These are phyloP conservation scores for Platycercus adscitus DNA, from an alignment of 2,113 vertebrate genomes.

Conservation along the genomic window DNA sequence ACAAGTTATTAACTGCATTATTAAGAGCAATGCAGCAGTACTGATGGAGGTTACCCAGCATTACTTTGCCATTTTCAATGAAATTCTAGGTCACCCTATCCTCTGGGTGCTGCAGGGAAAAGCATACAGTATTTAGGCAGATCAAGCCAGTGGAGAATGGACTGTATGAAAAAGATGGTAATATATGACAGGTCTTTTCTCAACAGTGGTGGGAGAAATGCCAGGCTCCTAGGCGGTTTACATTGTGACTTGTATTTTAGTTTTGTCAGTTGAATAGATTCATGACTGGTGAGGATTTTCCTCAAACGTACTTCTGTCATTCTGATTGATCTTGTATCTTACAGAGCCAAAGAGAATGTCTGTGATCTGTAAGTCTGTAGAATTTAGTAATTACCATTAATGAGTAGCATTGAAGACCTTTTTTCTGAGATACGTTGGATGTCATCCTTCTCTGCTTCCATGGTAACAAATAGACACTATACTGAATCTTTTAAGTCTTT, in stretches of 20 bases:
- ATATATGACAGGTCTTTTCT: not conserved
- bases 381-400: not conserved
- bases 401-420: not conserved
- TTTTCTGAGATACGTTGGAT: not conserved
- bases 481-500: slow-evolving; percentile 13
- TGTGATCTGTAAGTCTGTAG: not conserved
- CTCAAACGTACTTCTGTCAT: not conserved
- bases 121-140: not conserved
- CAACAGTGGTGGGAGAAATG: not conserved
- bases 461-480: not conserved
- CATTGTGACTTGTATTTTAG: not conserved
- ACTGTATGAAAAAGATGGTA: not conserved
- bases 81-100: not conserved
- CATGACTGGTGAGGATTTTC: not conserved
- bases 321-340: not conserved
- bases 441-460: not conserved
- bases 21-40: not conserved
- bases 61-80: not conserved
- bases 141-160: not conserved
- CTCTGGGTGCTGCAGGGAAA: not conserved
- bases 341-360: not conserved
- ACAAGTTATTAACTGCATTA: not conserved
- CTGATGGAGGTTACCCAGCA: not conserved
- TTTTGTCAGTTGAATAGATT: not conserved
- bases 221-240: not conserved